Evolutionary conservation across 2,797 vertebrate genomes (phyloP), one percentile per base, ranked within the genome.

Genomic region (Delichon dasypus): DNA sequence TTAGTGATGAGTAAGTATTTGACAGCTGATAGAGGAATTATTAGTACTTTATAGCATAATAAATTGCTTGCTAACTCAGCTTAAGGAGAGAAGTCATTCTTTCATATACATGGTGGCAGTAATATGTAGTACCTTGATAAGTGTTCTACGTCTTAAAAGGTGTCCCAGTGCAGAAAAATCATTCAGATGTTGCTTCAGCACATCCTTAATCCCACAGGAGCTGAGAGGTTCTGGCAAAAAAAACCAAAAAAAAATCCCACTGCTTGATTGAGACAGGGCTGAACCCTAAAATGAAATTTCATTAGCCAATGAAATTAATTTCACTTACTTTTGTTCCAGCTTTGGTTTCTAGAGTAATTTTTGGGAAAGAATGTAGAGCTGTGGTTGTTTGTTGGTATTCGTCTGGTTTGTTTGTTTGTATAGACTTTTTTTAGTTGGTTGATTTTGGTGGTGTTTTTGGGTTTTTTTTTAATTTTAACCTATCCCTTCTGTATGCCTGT

Each of bases 11-110:
- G 23, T 88, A 81, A 61, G 36, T 54, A 48, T 91, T 80, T 94
- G 88, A 73, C 86, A 92, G 48, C 30, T 94, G 61, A 92, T 87
- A 88, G 42, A 65, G 89, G 25, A 68, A 61, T 62, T 89, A 75
- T 85, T 77, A 84, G 64, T 45, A 42, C 57, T 72, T 70, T 50
- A 44, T 51, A 78, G 45, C 23, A 27, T 88, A 74, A 76, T 61
- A 66, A 90, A 72, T 82, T 54, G 17, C 78, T 94, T 94, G 66
- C 81, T 93, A 88, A 72, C n/a, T 66, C 48, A 42, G 23, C 7
- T 86, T 94, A 87, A 85, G 55, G 26, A 64, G 57, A 67, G 50
- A 76, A 85, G 25, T 80, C 1, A 0, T 90, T 51, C 78, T 80
- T 74, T 91, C 45, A 36, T 19, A 19, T 88, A 51, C 4, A 2